Conservation (phyloP, 2,888 invertebrate genomes). For the Leptinotarsa haldemani region DNA sequence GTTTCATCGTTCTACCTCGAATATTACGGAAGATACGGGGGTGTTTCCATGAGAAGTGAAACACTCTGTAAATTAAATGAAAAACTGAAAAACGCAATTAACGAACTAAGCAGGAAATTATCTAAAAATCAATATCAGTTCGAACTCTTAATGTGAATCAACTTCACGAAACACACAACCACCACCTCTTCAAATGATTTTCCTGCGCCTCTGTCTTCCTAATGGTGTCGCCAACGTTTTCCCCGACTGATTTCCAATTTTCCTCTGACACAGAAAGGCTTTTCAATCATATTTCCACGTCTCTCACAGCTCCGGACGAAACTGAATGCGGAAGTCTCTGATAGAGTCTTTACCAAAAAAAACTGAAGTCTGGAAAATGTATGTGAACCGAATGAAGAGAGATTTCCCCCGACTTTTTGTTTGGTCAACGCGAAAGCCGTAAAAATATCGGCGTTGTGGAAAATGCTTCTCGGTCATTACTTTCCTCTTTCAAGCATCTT, state of each 20-base stretch:
- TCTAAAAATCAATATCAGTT: no score
- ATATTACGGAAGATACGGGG: no score
- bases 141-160: no score
- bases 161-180: background rate
- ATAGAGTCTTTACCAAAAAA: slow-evolving; percentile 13
- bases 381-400: slow-evolving; percentile 29
- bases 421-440: background rate
- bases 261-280: slow-evolving; percentile 32
- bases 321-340: slow-evolving; percentile 24
- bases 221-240: slow-evolving; percentile 15
- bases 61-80: no score
- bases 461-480: no score
- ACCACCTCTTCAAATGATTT: background rate
- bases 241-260: slow-evolving; percentile 33
- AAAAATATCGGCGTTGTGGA: no score
- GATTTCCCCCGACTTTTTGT: background rate
- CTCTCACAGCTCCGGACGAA: slow-evolving; percentile 15
- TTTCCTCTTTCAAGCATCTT: no score
- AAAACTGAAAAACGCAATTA: no score
- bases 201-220: background rate
- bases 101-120: no score
- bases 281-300: slow-evolving; percentile 38
- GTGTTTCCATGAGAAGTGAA: no score
- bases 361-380: slow-evolving; percentile 12
- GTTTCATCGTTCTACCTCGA: no score